Evolutionary conservation across 23 tunicate species (phyloP).

Genomic region (Ciona savignyi): DNA sequence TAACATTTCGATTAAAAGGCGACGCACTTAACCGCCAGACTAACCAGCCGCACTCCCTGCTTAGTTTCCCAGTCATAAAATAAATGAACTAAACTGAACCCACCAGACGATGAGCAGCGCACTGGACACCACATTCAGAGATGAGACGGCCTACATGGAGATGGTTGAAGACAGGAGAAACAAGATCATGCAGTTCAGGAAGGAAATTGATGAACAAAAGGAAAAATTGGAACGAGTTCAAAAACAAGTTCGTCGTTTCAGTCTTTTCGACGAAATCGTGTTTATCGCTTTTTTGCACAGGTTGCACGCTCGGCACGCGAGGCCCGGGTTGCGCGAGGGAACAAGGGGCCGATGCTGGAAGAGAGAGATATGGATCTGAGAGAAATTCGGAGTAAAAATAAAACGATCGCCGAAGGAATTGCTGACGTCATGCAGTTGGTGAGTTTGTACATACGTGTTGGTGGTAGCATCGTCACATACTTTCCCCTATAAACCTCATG

Average conservation of each 20-base stretch:
- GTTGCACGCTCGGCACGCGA: constrained; percentile 56
- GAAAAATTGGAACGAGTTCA: constrained; percentile 76
- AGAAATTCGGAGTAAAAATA: constrained; percentile 58
- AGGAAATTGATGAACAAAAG: constrained; percentile 71
- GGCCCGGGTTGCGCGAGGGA: constrained; percentile 38
- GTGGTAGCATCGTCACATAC: too few species aligned
- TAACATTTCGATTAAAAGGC: not conserved
- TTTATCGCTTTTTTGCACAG: too few species aligned
- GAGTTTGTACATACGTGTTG: too few species aligned
- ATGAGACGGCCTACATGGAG: constrained; percentile 83
- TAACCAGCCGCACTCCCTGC: not conserved
- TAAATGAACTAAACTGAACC: too few species aligned
- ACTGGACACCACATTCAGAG: constrained; percentile 82
- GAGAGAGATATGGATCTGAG: constrained; percentile 85
- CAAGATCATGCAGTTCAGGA: constrained; percentile 50
- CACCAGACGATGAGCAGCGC: constrained; percentile 97
- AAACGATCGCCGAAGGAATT: constrained; percentile 47
- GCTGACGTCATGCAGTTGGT: constrained; percentile 50
- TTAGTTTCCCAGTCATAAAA: too few species aligned
- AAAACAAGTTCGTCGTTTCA: constrained; percentile 39
- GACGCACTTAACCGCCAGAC: not conserved
- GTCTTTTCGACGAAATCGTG: not conserved
- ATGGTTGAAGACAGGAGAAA: constrained; percentile 75
- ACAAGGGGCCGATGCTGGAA: constrained; percentile 65
- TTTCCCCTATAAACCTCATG: too few species aligned